Evolutionary conservation across 1,140 invertebrate species (phyloP).

Genomic region (Globodera rostochiensis): DNA sequence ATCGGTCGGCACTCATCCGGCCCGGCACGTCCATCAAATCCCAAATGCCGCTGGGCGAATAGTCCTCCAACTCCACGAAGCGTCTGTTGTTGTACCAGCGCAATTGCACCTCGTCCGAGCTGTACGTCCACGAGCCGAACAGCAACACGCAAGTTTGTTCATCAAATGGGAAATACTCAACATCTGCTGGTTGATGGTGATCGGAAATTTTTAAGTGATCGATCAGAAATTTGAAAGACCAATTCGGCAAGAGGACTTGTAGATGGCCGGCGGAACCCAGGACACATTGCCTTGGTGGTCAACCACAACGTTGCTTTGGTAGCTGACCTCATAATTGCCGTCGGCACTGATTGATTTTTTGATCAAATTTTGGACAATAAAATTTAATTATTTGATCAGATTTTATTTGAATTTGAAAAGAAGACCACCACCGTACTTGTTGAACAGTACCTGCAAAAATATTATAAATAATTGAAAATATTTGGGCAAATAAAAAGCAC

Average conservation of each 20-base stretch:
- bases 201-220: neutral
- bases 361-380: too few species aligned
- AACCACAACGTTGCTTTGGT: conserved; percentile 79
- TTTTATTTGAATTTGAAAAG: too few species aligned
- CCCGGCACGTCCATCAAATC: conserved; percentile 96
- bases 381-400: too few species aligned
- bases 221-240: conserved; percentile 20
- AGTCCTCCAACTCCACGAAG: conserved; percentile 72
- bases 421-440: neutral
- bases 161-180: conserved; percentile 70
- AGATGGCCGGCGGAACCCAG: conserved; percentile 87
- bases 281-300: conserved; percentile 74
- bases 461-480: conserved; percentile 8
- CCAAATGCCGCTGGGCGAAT: conserved; percentile 96
- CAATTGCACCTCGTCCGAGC: conserved; percentile 40
- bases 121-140: conserved; percentile 66
- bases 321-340: conserved; percentile 89
- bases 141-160: conserved; percentile 95
- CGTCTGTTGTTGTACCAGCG: conserved; percentile 40
- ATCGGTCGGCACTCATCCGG: conserved; percentile 68
- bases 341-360: conserved; percentile 72
- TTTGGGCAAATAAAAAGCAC: conserved; percentile 72
- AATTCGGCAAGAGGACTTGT: conserved; percentile 71
- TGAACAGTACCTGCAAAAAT: neutral
- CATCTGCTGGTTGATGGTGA: conserved; percentile 76